Evolutionary conservation across 2,888 invertebrate genomes (phyloP), one percentile per base, ranked within the genome.

Genomic region (Sturmia bella): DNA sequence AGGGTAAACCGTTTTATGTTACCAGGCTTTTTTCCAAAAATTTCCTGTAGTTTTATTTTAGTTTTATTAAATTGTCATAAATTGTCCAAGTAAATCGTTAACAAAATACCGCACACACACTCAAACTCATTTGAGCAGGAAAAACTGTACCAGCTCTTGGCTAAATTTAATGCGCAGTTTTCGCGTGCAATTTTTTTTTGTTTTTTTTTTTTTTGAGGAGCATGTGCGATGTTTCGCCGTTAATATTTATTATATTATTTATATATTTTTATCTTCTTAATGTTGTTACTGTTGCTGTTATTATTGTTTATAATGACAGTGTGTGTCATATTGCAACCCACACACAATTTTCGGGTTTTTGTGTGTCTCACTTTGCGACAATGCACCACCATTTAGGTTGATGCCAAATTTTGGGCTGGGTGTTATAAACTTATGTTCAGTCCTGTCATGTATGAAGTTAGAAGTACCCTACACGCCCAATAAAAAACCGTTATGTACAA

Each of bases 271-370:
- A 56, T 70, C 15, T 41, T 61, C 52, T 52, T 63, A 54, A 74
- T 83, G 45, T 66, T 80, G 69, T 37, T 81, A 56, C 54, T 80
- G 86, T 84, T 87, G 87, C 84, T 86, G 85, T 72, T 73, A 59
- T 80, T 78, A 76, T 76, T 73, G 56, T 64, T 79, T 64, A 88
- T 89, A 89, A 87, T 89, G 89, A 86, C 88, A 89, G 87, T 86
- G 88, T 89, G 86, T 89, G 89, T 87, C 88, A 88, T 86, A 87
- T 87, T 85, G 86, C 89, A 87, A 88, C 89, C 87, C 88, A 89
- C 89, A 88, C 87, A 86, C 87, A 76, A 69, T 68, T 21, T 32
- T 64, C n/a, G 2, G 3, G 27, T 27, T 27, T 52, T 37, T 52
- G 43, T 64, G 61, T 79, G 21, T 13, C 39, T 54, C 13, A 61